phyloP scores from a whole-genome alignment of 2,888 invertebrate species.

The Spilosoma lubricipeda region DNA sequence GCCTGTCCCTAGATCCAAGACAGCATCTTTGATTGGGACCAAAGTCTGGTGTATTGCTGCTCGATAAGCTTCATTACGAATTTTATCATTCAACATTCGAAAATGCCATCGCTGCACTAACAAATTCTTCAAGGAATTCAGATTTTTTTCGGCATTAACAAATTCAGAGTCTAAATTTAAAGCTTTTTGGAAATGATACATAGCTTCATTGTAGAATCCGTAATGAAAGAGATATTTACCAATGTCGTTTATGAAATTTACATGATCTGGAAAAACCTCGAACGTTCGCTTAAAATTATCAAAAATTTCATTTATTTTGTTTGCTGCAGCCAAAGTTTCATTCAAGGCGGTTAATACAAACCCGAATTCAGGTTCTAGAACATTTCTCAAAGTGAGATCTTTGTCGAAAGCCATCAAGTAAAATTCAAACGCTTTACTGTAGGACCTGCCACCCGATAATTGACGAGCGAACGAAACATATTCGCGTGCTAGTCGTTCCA shows the following conservation, averaged over 20 bases:
- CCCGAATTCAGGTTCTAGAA: conserved; percentile 67
- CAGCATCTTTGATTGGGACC: conserved; percentile 74
- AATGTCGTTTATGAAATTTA: conserved; percentile 70
- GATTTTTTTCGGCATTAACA: conserved; percentile 88
- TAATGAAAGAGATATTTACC: conserved; percentile 81
- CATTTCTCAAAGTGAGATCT: conserved; percentile 52
- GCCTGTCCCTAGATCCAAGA: conserved; percentile 92
- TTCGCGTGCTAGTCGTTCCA: conserved; percentile 58
- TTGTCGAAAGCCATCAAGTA: conserved; percentile 69
- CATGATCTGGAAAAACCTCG: conserved; percentile 63
- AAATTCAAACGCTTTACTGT: conserved; percentile 67
- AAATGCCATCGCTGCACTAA: conserved; percentile 93
- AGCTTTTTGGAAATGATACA: conserved; percentile 85
- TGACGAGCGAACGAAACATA: conserved; percentile 64
- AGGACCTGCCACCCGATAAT: conserved; percentile 56
- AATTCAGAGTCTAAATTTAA: conserved; percentile 79
- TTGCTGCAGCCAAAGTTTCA: conserved; percentile 52
- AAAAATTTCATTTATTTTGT: conserved; percentile 70
- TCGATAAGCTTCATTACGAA: conserved; percentile 89
- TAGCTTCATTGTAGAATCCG: conserved; percentile 85
- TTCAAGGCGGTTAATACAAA: conserved; percentile 59
- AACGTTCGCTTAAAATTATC: conserved; percentile 66
- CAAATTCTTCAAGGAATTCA: conserved; percentile 89
- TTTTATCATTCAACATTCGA: conserved; percentile 92
- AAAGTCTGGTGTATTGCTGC: conserved; percentile 87